Evolutionary conservation across 2,888 invertebrate species (phyloP).

Genomic region (Parnassius glacialis): DNA sequence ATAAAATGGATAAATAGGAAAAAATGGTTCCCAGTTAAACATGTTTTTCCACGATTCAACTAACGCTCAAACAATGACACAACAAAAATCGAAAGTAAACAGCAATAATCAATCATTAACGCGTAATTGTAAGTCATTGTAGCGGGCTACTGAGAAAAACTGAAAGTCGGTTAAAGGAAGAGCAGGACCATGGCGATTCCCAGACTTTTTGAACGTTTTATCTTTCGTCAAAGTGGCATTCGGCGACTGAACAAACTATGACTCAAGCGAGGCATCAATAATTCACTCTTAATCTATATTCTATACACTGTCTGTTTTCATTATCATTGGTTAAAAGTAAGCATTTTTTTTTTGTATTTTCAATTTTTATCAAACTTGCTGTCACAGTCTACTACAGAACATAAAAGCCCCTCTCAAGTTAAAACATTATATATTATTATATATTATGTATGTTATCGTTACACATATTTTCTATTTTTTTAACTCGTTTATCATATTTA

Average conservation of each 20-base stretch:
- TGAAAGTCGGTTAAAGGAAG: constrained; percentile 59
- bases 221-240: constrained; percentile 56
- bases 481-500: no score
- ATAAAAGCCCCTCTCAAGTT: no score
- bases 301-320: constrained; percentile 57
- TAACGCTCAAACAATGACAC: constrained; percentile 56
- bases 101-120: constrained; percentile 71
- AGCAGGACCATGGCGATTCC: constrained; percentile 64
- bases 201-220: constrained; percentile 50
- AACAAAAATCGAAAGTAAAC: constrained; percentile 67
- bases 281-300: constrained; percentile 69
- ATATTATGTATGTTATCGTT: no score
- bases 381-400: no score
- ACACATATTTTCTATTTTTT: no score
- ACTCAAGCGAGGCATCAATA: constrained; percentile 71
- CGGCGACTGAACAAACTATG: constrained; percentile 69
- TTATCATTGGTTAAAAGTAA: constrained; percentile 30
- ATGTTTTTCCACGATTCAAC: background rate
- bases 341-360: constrained; percentile 18
- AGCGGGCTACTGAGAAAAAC: constrained; percentile 45
- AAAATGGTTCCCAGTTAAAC: no score
- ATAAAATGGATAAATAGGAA: no score
- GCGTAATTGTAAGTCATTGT: constrained; percentile 50
- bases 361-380: background rate
- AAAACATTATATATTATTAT: no score